Percentiles rank a stretch among this genome's conserved stretches.
phyloP scores from a whole-genome alignment of 2,113 vertebrate species.

The Prionailurus bengalensis region DNA sequence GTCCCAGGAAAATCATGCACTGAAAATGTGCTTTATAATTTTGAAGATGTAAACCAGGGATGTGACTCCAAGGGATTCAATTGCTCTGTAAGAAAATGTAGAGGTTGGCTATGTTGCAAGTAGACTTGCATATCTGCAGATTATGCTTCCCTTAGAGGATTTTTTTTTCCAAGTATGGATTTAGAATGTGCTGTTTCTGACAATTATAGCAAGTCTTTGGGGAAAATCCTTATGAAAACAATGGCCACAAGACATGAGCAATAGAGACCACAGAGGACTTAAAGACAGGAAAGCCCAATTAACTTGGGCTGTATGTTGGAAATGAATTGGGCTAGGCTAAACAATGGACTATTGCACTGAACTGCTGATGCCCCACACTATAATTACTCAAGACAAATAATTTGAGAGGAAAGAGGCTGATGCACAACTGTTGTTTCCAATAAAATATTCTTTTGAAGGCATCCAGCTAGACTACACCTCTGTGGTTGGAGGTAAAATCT shows the following conservation, averaged over 20 bases:
- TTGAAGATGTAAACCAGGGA: slow-evolving; percentile 37
- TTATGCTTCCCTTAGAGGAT: slow-evolving; percentile 39
- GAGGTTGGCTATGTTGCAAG: neutral
- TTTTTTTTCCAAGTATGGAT: slow-evolving; percentile 21
- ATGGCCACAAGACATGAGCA: neutral
- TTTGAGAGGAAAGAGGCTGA: neutral
- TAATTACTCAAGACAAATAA: slow-evolving; percentile 10
- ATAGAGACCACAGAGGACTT: slow-evolving; percentile 10
- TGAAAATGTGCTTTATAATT: slow-evolving; percentile 62
- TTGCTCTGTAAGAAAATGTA: neutral
- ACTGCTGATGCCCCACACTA: neutral
- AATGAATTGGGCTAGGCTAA: slow-evolving; percentile 28
- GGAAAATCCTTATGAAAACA: slow-evolving; percentile 56
- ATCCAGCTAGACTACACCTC: neutral
- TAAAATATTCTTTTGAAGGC: neutral
- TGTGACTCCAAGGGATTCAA: slow-evolving; percentile 18
- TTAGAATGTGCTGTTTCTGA: slow-evolving; percentile 68
- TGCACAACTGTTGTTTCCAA: neutral
- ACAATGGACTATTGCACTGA: neutral
- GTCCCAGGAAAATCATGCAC: neutral
- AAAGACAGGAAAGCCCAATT: slow-evolving; percentile 36
- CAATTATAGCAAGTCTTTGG: slow-evolving; percentile 53
- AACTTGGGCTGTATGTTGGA: slow-evolving; percentile 25
- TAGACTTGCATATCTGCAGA: slow-evolving; percentile 36
- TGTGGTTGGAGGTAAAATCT: neutral